Evolutionary conservation across 2,888 invertebrate genomes (phyloP), one percentile per base, ranked within the genome.

Genomic region (Nowickia ferox): DNA sequence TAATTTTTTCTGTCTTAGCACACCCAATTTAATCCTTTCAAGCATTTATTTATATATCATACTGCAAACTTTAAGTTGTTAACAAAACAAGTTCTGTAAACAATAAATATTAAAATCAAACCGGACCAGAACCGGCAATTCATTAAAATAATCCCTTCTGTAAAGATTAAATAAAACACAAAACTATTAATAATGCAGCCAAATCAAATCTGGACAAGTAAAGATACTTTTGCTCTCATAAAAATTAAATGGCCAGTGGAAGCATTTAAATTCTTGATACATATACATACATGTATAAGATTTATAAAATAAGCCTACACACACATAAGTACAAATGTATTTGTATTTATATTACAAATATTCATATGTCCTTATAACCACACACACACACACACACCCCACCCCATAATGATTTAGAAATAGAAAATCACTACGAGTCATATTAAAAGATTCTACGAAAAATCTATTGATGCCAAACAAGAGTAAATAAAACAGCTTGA

Each of bases 391-490:
- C 87, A 87, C 87, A 88, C 88, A 88, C 87, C 87, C 87, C 87
- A 88, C 88, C 88, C 87, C 40, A 79, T 48, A 57, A 87, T 87
- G 82, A 90, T 90, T 90, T 91, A 90, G 88, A 88, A 90, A 91
- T 91, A 90, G 88, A 88, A 90, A 91, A 90, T 90, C 90, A 89
- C 90, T 89, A 88, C 90, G 19, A 84, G 55, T 80, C 51, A 72
- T 61, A 79, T 59, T 46, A 72, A 40, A 59, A 46, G 76, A 76
- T 77, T 80, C 71, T 65, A 72, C 71, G 51, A 30, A 42, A 74
- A 79, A 79, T 75, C 63, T 72, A 22, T 61, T 74, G 76, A 71
- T 40, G 40, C 22, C 15, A 61, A 51, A 30, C 1, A 48, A 66
- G 48, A 72, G 19, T 2, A 17, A 75, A 66, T 57, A 66, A 55